Evolutionary conservation across 2,797 vertebrate genomes (phyloP), one percentile per base, ranked within the genome.

Genomic region (Pseudochromis fuscus): DNA sequence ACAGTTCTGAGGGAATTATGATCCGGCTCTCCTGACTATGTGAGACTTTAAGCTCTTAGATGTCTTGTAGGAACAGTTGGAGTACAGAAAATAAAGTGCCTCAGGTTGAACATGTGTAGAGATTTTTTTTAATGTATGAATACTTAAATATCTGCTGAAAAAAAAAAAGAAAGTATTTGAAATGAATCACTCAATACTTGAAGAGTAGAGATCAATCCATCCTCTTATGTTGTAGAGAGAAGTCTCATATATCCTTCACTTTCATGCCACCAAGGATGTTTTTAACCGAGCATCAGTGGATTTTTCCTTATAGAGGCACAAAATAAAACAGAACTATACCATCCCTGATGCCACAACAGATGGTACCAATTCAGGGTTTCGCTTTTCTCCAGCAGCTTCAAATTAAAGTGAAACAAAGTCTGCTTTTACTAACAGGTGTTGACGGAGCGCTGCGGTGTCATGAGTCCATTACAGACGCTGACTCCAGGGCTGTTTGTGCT

Each of bases 1-100:
- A 64, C 79, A 73, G 63, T 84, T 82, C 75, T 77, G 53, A 52
- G 51, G 70, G 78, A 86, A 87, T 87, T 81, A 81, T 75, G 78
- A 81, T 80, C 69, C 51, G 59, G n/a, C 72, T 87, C 63, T 77
- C 69, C 69, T 61, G 53, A 77, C 59, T 72, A 24, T 56, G 57
- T 56, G 56, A 79, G 70, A 63, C 82, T 66, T 76, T 67, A 86
- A 90, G 83, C 85, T 81, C 64, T 72, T 3, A 42, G 64, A 77
- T 58, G 78, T 82, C 76, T 77, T 64, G 71, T 70, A 66, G 71
- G 42, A 83, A 74, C 67, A 71, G 72, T 35, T 46, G 56, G 56
- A 61, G 75, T 38, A 80, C 58, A 72, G 68, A 68, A 72, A 83
- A 58, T 46, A 50, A 79, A 72, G 13, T 49, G 75, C 67, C 71